phyloP scores from a whole-genome alignment of 1,140 invertebrate genomes.

The Steinernema khuongi region DNA sequence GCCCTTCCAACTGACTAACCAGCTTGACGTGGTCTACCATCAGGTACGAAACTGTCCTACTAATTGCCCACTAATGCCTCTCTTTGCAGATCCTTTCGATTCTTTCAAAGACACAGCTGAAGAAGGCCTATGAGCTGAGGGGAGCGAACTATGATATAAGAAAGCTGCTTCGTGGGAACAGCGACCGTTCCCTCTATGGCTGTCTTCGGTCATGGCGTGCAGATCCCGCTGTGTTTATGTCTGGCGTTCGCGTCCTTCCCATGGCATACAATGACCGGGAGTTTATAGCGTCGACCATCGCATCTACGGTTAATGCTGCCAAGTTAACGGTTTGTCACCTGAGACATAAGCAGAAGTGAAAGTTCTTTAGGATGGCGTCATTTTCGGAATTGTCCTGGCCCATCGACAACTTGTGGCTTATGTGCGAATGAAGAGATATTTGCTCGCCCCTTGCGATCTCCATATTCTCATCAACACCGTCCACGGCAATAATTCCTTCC shows the following conservation, averaged over 20 bases:
- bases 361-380: background rate
- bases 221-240: background rate
- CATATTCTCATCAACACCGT: slow-evolving; percentile 2
- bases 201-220: background rate
- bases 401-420: slow-evolving; percentile 4
- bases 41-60: too few species aligned
- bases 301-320: background rate
- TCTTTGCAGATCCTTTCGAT: background rate
- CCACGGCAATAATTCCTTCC: background rate
- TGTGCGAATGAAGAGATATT: background rate
- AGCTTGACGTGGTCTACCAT: background rate
- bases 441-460: background rate
- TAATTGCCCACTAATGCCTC: background rate
- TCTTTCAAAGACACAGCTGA: slow-evolving; percentile 6
- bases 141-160: background rate
- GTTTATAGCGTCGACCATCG: background rate
- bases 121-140: background rate
- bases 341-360: background rate
- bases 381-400: background rate
- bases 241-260: background rate
- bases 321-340: background rate
- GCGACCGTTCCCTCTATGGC: background rate
- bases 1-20: background rate
- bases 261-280: slow-evolving; percentile 1
- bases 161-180: background rate